Evolutionary conservation across 1,140 invertebrate genomes (phyloP).

Genomic region (Pemphigus obesinymphae): DNA sequence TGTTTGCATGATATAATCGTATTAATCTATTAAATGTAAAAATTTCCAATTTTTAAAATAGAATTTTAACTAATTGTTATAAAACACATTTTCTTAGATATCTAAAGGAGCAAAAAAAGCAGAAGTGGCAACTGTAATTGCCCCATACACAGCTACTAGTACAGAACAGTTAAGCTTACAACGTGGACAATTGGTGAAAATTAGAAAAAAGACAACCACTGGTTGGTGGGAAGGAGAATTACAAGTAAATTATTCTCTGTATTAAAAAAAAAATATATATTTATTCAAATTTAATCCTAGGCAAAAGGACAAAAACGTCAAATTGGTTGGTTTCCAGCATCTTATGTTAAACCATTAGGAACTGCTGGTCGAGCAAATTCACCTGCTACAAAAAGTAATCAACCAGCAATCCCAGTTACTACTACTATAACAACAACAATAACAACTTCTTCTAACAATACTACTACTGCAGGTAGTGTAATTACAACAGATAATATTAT

Average conservation of each 20-base stretch:
- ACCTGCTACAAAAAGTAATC: slow-evolving; percentile 19
- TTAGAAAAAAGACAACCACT: slow-evolving; percentile 90
- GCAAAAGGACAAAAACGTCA: slow-evolving; percentile 90
- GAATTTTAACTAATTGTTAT: background rate
- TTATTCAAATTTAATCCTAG: slow-evolving; percentile 49
- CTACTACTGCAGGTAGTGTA: slow-evolving; percentile 35
- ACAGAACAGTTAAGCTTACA: slow-evolving; percentile 82
- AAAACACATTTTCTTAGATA: slow-evolving; percentile 43
- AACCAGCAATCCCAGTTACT: background rate
- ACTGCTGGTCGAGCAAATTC: slow-evolving; percentile 42
- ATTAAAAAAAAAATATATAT: background rate
- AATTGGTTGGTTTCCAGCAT: slow-evolving; percentile 96
- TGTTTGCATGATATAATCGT: slow-evolving; percentile 7
- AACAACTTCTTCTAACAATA: background rate
- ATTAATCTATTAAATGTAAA: no score
- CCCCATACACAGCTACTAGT: slow-evolving; percentile 82
- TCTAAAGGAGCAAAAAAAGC: slow-evolving; percentile 66
- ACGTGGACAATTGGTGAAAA: slow-evolving; percentile 91
- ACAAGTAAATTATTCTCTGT: slow-evolving; percentile 70
- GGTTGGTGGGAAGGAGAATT: slow-evolving; percentile 99
- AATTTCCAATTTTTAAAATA: background rate
- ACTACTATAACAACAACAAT: no score
- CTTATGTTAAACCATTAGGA: slow-evolving; percentile 79
- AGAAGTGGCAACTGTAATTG: slow-evolving; percentile 84
- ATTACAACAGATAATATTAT: background rate